These are phyloP conservation scores for Puffinus mauretanicus DNA, from an alignment of 2,113 vertebrate genomes.

Conservation along the genomic window DNA sequence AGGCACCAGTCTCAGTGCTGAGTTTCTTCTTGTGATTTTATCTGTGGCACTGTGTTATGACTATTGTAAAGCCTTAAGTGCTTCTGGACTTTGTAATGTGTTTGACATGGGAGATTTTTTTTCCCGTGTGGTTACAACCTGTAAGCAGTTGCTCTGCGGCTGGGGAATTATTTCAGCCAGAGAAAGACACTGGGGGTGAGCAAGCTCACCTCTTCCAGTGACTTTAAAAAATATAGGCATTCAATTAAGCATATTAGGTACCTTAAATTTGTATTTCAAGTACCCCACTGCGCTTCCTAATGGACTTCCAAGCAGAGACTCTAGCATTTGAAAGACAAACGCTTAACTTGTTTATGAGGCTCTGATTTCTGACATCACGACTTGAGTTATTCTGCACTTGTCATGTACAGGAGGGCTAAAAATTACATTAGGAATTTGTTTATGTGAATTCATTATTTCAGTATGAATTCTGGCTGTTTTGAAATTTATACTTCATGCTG, in stretches of 20 bases:
- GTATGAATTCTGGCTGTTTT: background rate
- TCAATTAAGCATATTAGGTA: background rate
- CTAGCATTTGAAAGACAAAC: background rate
- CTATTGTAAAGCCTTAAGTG: conserved; percentile 39
- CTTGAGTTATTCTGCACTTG: background rate
- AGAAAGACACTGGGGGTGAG: background rate
- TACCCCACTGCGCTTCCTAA: background rate
- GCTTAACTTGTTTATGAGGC: background rate
- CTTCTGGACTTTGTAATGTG: conserved; percentile 57
- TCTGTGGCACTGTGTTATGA: conserved; percentile 52
- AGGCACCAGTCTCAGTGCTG: background rate
- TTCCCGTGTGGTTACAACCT: background rate
- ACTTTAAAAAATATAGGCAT: background rate
- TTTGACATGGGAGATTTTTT: background rate
- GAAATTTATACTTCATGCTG: background rate
- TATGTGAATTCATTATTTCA: background rate
- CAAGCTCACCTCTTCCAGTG: background rate
- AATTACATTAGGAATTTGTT: background rate
- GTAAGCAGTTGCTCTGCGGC: background rate
- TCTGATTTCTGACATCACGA: background rate
- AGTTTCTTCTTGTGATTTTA: conserved; percentile 35
- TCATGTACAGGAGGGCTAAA: background rate
- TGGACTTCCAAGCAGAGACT: background rate
- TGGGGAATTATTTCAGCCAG: background rate
- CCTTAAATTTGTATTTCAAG: background rate